Percentiles rank a stretch among this genome's conserved stretches.
Conservation (phyloP, 2,797 vertebrate species). For the Tangara arthus region DNA sequence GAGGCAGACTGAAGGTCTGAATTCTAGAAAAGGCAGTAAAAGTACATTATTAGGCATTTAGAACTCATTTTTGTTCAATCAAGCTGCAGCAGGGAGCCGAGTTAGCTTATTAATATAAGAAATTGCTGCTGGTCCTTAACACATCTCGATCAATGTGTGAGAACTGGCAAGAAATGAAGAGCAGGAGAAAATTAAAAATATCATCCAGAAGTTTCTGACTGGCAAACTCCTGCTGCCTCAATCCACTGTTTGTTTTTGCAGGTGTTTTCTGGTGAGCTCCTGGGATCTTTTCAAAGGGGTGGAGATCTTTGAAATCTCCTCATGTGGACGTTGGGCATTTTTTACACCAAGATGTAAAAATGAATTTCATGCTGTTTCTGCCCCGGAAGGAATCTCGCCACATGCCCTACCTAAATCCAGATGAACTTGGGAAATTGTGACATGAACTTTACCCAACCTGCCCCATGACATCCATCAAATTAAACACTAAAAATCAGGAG, state of each 20-base stretch:
- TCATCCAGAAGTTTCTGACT: background rate
- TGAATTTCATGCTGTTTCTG: background rate
- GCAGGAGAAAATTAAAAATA: background rate
- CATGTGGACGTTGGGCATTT: background rate
- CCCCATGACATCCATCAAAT: background rate
- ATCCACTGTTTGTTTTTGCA: background rate
- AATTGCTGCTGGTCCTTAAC: constrained; percentile 37
- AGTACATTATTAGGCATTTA: background rate
- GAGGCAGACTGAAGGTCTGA: background rate
- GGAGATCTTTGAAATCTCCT: background rate
- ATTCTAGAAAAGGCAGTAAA: background rate
- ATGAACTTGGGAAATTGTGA: background rate
- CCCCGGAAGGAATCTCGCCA: background rate
- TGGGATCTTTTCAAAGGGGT: background rate
- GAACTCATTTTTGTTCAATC: background rate
- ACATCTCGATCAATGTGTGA: background rate
- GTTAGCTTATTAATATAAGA: background rate
- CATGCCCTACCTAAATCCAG: background rate
- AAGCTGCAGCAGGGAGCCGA: background rate
- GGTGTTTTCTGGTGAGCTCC: background rate
- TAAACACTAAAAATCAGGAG: background rate
- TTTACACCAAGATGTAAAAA: background rate
- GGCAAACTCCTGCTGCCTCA: background rate
- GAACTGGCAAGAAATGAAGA: background rate
- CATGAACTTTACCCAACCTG: background rate